Evolutionary conservation across 2,797 vertebrate species (phyloP), one percentile per base, ranked within the genome.

Genomic region (Discoglossus pictus): DNA sequence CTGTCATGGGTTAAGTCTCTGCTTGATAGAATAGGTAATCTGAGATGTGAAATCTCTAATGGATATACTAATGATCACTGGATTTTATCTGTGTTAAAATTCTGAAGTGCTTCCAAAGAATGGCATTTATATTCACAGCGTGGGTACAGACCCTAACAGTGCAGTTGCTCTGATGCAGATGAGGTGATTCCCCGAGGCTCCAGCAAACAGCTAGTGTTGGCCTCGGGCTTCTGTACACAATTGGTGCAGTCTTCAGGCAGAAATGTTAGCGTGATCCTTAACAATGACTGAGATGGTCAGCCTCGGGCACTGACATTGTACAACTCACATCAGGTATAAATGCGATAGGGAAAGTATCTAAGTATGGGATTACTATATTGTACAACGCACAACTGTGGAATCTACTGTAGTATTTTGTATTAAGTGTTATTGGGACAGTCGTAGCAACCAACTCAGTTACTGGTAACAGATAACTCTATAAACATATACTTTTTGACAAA

Each of bases 151-250:
- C 23, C 61, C 20, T 50, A 50, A 15, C 42, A 18, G 50, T 34
- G 50, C 35, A 12, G 5, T 39, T 20, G 46, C 60, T 35, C 43
- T 53, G 52, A 71, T 63, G 68, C 61, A 71, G 68, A 71, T 71
- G 43, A 64, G 68, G 18, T 52, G 13, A 64, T 44, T 43, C 52
- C 68, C 39, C 43, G 35, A 17, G 68, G 68, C 52, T 17, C 34
- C 18, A 56, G 67, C 59, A 69, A 62, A 62, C 34, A 71, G 44
- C 60, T 64, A 51, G 52, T 64, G 68, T 71, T 64, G 53, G 68
- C 68, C 68, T 43, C 17, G 23, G 68, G 68, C 52, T 40, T 18
- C 23, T 42, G 53, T 35, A 64, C 52, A 64, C 68, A 70, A 70
- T 63, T 63, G 67, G 67, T 42, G 51, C 42, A 71, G 24, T 64